Evolutionary conservation across 2,113 vertebrate species (phyloP), one percentile per base, ranked within the genome.

Genomic region (Erpornis zantholeuca): DNA sequence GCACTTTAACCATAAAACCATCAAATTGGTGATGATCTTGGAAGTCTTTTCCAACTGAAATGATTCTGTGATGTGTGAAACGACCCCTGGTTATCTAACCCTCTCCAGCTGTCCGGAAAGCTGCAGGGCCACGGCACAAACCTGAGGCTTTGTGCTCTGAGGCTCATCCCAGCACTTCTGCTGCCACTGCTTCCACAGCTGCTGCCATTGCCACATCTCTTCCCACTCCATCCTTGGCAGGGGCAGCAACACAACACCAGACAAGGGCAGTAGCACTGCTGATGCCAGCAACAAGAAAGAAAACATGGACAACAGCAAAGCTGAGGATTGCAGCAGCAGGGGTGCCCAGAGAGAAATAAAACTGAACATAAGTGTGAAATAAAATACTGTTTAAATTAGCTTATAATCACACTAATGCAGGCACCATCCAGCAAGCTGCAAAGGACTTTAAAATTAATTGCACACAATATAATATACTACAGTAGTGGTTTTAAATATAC

Each of bases 221-320:
- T 57, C 16, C 19, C 2, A 0, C 12, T 40, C 21, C 1, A 0
- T n/a, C 40, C 50, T 40, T 2, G 0, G 22, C 40, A 45, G 9
- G 10, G 45, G 23, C 21, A 54, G 61, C 75, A 79, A 50, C 0
- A 4, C 54, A 78, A 27, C 0, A 3, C 31, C 42, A n/a, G 50
- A 11, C 0, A 0, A 36, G 18, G 28, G 13, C 61, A 60, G 53
- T 1, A 0, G 38, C 61, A 44, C 6, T 1, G 1, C 12, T 28
- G 11, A 42, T 33, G 20, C 22, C 1, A 6, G 20, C 23, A 61
- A 31, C 45, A 49, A 42, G n/a, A 24, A 17, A 6, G 31, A n/a
- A 57, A 53, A 45, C n/a, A 23, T 1, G 3, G 27, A 9, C 20
- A 24, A 15, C 11, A 21, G 40, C 64, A 88, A 12, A 59, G 23